Base-by-base conservation (phyloP, 2,113 vertebrate species). In the Meles meles region DNA sequence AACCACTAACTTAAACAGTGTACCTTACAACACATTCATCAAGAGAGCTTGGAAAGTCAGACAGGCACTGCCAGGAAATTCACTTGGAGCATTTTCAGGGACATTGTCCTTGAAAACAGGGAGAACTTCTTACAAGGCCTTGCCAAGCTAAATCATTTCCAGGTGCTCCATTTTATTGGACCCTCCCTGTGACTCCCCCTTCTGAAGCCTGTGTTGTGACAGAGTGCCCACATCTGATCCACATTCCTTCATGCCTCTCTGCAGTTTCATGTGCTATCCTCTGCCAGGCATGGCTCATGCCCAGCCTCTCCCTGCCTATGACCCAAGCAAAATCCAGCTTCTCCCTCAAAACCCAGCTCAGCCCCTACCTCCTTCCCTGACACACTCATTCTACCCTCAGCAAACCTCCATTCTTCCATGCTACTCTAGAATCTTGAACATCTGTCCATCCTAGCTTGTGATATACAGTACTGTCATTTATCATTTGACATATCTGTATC, bases 221-320 rank as follows among this genome's bases (percentile, higher is more conserved):
- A 4, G 3, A 15, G 1, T 5, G 34, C 14, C 81, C 44, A 20
- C 27, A 10, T 3, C 14, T 18, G 20, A 47, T 31, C 42, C 7
- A 0, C 2, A 0, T 1, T 44, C 21, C 44, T 37, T 74, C 23
- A 31, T 17, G 3, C 0, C 18, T 23, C 84, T 15, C 5, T 42
- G 29, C 17, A 2, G 6, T 34, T 7, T 21, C 15, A n/a, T 21
- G 2, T 3, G 12, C 12, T 84, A 2, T 31, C 71, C n/a, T 29
- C 31, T 83, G 49, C 13, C 11, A 52, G 34, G 11, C 13, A n/a
- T 0, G 0, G 9, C 34, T 14, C 23, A 5, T 5, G 34, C 39
- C 20, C 13, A 4, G 29, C 31, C 10, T 4, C 39, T 59, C 13
- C 6, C 37, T 67, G 61, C 12, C 27, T 29, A 2, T 0, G 6